Conservation (phyloP, 2,113 vertebrate species). For the Nyctereutes procyonoides region DNA sequence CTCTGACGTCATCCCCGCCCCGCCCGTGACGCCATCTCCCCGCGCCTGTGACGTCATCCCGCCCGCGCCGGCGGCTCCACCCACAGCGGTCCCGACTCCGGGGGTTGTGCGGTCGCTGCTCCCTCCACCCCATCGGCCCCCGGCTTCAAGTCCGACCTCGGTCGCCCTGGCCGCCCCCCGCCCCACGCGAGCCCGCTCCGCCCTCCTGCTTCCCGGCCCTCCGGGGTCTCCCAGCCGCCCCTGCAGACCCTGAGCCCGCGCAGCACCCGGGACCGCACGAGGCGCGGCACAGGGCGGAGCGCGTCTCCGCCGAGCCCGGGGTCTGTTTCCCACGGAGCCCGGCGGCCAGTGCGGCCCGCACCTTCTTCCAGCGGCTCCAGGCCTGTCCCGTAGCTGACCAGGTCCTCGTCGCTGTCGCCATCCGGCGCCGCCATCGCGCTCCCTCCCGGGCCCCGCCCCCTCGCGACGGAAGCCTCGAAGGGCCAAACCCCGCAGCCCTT, state of each 20-base stretch:
- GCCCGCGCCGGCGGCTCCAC: not conserved
- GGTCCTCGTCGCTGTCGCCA: conserved; percentile 88
- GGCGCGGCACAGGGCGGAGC: not conserved
- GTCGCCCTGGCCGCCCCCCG: not conserved
- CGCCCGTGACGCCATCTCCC: not conserved
- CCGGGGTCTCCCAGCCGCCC: not conserved
- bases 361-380: conserved; percentile 93
- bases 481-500: not conserved
- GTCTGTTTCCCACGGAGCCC: not conserved
- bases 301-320: not conserved
- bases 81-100: not conserved
- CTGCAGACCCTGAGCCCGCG: not conserved
- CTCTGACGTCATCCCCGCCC: not conserved
- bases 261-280: too few relatives aligned
- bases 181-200: not conserved
- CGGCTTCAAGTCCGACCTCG: not conserved
- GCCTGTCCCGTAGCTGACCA: conserved; percentile 90
- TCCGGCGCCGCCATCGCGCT: conserved; percentile 88
- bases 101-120: not conserved
- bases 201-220: not conserved
- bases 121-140: too few relatives aligned
- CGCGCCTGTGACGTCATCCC: not conserved
- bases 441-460: conserved; percentile 72
- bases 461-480: conserved; percentile 31
- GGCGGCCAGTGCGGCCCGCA: conserved; percentile 53